Evolutionary conservation across 2,888 invertebrate species (phyloP).

Genomic region (Apamea anceps): DNA sequence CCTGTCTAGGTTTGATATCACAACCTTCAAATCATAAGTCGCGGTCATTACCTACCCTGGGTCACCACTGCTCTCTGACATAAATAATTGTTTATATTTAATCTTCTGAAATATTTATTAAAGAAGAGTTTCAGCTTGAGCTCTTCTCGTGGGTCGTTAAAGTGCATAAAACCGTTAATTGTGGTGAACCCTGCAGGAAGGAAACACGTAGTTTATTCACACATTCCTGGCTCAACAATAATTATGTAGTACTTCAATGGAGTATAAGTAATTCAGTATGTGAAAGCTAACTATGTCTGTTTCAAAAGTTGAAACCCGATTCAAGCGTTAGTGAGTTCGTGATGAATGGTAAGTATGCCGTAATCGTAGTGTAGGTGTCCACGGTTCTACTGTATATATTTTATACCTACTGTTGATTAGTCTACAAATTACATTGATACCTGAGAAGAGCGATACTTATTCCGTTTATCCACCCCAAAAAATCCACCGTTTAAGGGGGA

Average conservation of each 20-base stretch:
- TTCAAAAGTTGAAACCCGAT: neutral
- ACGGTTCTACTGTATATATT: neutral
- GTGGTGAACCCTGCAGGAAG: neutral
- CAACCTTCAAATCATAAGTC: no score
- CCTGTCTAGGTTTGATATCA: no score
- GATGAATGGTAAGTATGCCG: neutral
- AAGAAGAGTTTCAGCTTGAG: neutral
- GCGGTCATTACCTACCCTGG: no score
- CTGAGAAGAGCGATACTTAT: neutral
- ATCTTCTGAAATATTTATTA: neutral
- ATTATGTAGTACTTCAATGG: neutral
- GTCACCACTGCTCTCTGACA: no score
- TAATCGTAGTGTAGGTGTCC: neutral
- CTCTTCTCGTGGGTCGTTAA: neutral
- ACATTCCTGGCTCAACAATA: neutral
- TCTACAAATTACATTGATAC: slow-evolving; percentile 13
- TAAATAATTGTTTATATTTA: neutral
- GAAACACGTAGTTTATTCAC: neutral
- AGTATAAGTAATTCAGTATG: neutral
- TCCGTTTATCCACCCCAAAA: neutral
- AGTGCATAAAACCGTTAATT: neutral
- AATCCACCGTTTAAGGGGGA: no score
- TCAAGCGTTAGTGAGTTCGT: neutral
- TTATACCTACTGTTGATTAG: neutral
- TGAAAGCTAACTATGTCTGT: neutral